A percentile compares a stretch with the other conserved stretches of the same genome.
These are phyloP conservation scores for Conistra vaccinii DNA, from an alignment of 2,888 invertebrate species.

Conservation along the genomic window DNA sequence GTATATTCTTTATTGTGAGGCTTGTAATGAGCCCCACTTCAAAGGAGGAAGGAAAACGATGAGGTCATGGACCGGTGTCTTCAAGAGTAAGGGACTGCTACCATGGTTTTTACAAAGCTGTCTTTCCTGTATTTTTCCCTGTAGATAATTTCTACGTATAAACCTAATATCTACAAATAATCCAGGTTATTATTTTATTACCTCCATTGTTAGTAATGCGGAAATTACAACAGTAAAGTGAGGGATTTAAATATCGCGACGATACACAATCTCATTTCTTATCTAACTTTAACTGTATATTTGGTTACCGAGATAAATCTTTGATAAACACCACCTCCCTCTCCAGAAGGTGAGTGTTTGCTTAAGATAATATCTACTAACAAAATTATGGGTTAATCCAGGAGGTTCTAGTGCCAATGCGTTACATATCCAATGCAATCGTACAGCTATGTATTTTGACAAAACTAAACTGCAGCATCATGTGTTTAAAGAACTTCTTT, in stretches of 20 bases:
- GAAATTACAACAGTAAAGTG: constrained; percentile 12
- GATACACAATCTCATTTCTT: constrained; percentile 24
- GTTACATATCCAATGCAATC: background rate
- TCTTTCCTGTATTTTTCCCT: background rate
- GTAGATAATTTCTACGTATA: background rate
- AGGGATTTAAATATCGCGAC: constrained; percentile 9
- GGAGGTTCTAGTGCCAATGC: background rate
- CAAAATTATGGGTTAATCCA: background rate
- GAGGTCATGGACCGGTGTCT: background rate
- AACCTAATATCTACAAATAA: background rate
- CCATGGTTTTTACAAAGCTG: background rate
- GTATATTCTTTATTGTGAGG: background rate
- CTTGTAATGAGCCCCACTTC: background rate
- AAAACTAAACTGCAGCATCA: no score
- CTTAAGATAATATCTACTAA: background rate
- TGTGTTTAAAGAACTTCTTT: background rate
- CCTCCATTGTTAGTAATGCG: constrained; percentile 24
- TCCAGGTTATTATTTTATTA: background rate
- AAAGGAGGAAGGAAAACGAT: constrained; percentile 7
- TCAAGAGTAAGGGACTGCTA: background rate
- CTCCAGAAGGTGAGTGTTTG: background rate
- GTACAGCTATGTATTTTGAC: background rate
- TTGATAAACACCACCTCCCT: background rate
- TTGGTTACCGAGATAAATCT: constrained; percentile 26
- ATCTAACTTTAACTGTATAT: constrained; percentile 39